Percentiles rank a stretch among this genome's conserved stretches.
phyloP scores from a whole-genome alignment of 2,797 vertebrate genomes.

The Fratercula arctica region DNA sequence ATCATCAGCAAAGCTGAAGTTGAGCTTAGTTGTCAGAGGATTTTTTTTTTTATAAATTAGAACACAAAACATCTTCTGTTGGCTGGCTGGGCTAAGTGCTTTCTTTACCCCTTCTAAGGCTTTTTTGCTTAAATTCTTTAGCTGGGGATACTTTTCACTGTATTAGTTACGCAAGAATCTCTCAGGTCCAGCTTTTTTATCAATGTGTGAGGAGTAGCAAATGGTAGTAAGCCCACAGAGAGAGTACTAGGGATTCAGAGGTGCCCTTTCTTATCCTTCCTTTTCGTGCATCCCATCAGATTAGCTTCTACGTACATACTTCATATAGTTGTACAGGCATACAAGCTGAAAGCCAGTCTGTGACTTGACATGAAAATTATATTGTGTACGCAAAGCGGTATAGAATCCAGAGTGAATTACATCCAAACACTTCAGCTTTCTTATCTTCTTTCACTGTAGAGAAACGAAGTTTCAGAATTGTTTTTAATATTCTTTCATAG shows the following conservation, averaged over 20 bases:
- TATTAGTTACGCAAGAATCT: not conserved
- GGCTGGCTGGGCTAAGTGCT: not conserved
- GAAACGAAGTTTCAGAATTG: not conserved
- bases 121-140: not conserved
- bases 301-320: not conserved
- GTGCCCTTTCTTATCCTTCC: not conserved
- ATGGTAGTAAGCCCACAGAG: not conserved
- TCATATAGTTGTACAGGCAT: not conserved
- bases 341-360: not conserved
- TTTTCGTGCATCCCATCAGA: not conserved
- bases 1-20: not conserved
- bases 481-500: not conserved
- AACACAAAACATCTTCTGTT: not conserved
- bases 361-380: not conserved
- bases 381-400: not conserved
- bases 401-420: not conserved
- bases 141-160: not conserved
- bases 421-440: not conserved
- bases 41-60: not conserved
- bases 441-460: not conserved
- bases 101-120: not conserved
- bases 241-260: not conserved
- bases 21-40: not conserved
- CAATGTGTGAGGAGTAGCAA: not conserved
- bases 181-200: not conserved